Conservation (phyloP, 2,888 invertebrate genomes). For the Koerneria pararmatus region DNA sequence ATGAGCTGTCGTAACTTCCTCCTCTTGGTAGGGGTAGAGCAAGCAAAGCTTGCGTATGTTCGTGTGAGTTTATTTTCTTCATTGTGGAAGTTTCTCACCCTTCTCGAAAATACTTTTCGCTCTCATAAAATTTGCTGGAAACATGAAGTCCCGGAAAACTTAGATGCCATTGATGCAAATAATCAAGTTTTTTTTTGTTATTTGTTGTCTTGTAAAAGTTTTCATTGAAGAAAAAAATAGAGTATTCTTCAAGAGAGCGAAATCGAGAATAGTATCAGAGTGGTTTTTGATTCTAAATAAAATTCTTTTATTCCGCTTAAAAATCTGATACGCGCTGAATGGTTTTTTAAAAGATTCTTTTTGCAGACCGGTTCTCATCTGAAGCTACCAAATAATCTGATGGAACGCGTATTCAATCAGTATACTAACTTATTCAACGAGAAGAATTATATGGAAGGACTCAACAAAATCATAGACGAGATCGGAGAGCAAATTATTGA, state of each 20-base stretch:
- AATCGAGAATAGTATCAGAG: not conserved
- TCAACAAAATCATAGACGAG: conserved; percentile 49
- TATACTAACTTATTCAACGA: conserved; percentile 53
- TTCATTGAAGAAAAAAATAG: not conserved
- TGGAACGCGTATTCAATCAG: conserved; percentile 43
- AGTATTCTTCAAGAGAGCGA: not conserved
- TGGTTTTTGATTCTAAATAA: too few species aligned
- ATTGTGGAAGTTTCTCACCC: too few species aligned
- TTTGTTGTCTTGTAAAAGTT: too few species aligned
- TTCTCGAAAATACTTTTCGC: too few species aligned
- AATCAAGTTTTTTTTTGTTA: too few species aligned
- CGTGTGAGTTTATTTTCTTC: conserved; percentile 40
- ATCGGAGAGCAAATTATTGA: conserved; percentile 51
- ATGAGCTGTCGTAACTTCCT: conserved; percentile 54
- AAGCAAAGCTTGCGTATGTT: conserved; percentile 51
- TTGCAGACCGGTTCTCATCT: conserved; percentile 51
- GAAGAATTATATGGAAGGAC: conserved; percentile 56
- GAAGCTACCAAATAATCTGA: conserved; percentile 44
- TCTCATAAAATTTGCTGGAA: too few species aligned
- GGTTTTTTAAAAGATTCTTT: not conserved
- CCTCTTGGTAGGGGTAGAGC: conserved; percentile 52
- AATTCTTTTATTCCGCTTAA: too few species aligned
- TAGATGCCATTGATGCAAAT: too few species aligned
- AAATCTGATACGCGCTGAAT: too few species aligned
- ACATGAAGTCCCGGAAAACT: too few species aligned